Evolutionary conservation across 92 coral and sea anemone genomes (phyloP).

Genomic region (Ricordea florida): DNA sequence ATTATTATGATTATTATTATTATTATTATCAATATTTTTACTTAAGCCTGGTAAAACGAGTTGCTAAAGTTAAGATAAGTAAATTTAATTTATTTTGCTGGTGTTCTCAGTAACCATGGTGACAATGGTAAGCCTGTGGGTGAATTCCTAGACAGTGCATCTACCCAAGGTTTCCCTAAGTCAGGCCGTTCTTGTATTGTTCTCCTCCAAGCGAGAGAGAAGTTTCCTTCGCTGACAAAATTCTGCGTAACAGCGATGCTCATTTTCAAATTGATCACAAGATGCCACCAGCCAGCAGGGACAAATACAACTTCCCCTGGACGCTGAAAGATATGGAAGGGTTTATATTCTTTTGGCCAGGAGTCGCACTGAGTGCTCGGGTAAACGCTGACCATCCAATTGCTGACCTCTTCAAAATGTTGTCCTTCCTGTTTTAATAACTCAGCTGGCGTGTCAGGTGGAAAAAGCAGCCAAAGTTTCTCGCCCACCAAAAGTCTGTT

Average conservation of each 20-base stretch:
- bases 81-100: too few species aligned
- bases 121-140: background rate
- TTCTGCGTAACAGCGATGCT: conserved; percentile 13
- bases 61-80: too few species aligned
- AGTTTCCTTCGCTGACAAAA: conserved; percentile 11
- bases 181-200: background rate
- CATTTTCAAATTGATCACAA: conserved; percentile 2
- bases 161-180: background rate
- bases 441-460: conserved; percentile 15
- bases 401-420: background rate
- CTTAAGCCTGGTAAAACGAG: too few species aligned
- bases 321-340: background rate
- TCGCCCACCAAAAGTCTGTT: conserved; percentile 13
- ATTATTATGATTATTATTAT: too few species aligned
- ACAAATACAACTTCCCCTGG: conserved; percentile 21
- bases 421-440: background rate
- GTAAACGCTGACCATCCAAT: background rate
- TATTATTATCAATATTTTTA: too few species aligned
- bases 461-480: conserved; percentile 24
- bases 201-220: background rate
- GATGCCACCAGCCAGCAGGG: conserved; percentile 28
- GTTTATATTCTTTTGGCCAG: conserved; percentile 13
- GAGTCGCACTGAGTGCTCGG: background rate
- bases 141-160: background rate
- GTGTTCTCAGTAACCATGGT: too few species aligned